Evolutionary conservation across 2,888 invertebrate genomes (phyloP).

Genomic region (Dioctria rufipes): DNA sequence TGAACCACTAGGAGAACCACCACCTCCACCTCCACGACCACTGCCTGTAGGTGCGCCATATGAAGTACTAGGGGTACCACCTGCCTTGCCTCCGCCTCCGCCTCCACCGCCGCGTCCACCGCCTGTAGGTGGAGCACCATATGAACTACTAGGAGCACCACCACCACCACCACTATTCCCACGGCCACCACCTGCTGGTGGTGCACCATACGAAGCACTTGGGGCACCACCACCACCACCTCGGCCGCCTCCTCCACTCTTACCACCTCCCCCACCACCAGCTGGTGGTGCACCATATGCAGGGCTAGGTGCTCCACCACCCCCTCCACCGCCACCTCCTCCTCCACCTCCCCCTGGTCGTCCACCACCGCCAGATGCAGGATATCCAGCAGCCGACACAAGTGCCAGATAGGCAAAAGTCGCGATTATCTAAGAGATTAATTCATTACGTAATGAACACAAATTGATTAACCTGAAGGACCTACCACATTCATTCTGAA

Average conservation of each 20-base stretch:
- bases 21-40: constrained; percentile 14
- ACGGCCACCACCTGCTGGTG: constrained; percentile 9
- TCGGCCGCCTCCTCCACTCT: neutral
- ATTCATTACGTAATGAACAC: neutral
- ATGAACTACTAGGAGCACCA: constrained; percentile 10
- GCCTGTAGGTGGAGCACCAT: constrained; percentile 11
- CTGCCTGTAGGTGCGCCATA: constrained; percentile 39
- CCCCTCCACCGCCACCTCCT: constrained; percentile 6
- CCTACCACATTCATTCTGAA: constrained; percentile 23
- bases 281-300: constrained; percentile 7
- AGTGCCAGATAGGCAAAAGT: constrained; percentile 51
- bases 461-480: neutral
- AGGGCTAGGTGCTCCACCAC: constrained; percentile 9
- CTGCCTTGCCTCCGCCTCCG: neutral
- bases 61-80: constrained; percentile 8
- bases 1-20: constrained; percentile 21
- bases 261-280: neutral
- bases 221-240: neutral
- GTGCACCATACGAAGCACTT: constrained; percentile 40
- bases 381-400: constrained; percentile 56
- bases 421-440: constrained; percentile 54
- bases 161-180: constrained; percentile 27
- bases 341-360: constrained; percentile 34
- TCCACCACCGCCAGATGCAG: constrained; percentile 55
- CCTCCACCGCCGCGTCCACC: neutral